A percentile compares a stretch with the other conserved stretches of the same genome.
Evolutionary conservation across 2,888 invertebrate genomes (phyloP).

Genomic region (Rhagonycha fulva): DNA sequence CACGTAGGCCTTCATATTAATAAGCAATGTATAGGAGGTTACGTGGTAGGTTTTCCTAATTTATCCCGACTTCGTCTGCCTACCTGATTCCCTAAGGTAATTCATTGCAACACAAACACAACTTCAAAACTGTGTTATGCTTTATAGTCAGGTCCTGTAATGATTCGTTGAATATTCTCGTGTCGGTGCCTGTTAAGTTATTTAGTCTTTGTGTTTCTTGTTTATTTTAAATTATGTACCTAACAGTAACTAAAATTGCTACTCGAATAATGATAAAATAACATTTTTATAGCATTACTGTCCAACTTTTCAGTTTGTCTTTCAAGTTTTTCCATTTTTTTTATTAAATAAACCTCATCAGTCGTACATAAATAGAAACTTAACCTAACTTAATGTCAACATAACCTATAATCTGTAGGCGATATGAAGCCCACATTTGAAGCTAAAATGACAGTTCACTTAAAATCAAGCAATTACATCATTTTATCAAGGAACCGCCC

Average conservation of each 20-base stretch:
- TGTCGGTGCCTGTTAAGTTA: conserved; percentile 18
- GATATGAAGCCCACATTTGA: too few species aligned
- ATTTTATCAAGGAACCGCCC: too few species aligned
- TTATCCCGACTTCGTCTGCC: conserved; percentile 17
- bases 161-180: conserved; percentile 28
- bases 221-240: conserved; percentile 22
- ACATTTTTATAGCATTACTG: neutral
- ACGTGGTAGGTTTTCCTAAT: conserved; percentile 21
- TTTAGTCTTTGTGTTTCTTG: conserved; percentile 21
- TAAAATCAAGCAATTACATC: too few species aligned
- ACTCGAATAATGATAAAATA: neutral
- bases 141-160: conserved; percentile 18
- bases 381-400: neutral
- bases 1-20: neutral
- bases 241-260: conserved; percentile 1
- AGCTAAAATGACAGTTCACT: too few species aligned
- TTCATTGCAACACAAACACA: conserved; percentile 28
- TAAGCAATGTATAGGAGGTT: conserved; percentile 6
- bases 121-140: conserved; percentile 29
- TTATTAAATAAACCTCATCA: neutral
- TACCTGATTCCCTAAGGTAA: conserved; percentile 21
- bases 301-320: neutral
- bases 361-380: neutral
- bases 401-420: neutral
- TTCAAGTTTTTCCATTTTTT: neutral